phyloP scores from a whole-genome alignment of 2,888 invertebrate species.

The Xylophagus ater region DNA sequence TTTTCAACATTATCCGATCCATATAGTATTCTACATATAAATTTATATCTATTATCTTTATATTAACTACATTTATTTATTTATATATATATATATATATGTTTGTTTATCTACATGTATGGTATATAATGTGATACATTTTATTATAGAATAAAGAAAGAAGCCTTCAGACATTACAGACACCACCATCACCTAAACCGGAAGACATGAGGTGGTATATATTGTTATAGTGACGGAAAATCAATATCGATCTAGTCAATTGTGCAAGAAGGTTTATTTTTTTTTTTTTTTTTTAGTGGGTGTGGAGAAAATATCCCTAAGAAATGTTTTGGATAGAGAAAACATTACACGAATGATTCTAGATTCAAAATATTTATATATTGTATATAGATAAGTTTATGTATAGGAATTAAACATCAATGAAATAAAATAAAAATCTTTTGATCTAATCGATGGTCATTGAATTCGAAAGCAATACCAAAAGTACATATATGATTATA shows the following conservation, averaged over 20 bases:
- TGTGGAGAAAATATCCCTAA: too few relatives aligned
- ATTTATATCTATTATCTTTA: too few relatives aligned
- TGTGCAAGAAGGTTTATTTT: too few relatives aligned
- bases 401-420: conserved; percentile 3
- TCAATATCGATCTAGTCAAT: conserved; percentile 15
- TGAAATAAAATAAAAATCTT: conserved; percentile 14
- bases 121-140: background rate
- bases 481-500: too few relatives aligned
- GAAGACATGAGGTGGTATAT: conserved; percentile 2
- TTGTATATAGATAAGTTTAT: too few relatives aligned
- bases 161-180: background rate
- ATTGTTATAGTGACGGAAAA: conserved; percentile 13
- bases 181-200: background rate
- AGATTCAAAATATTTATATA: too few relatives aligned
- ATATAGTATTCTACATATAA: background rate
- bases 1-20: conserved; percentile 9
- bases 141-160: background rate
- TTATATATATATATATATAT: background rate
- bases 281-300: too few relatives aligned
- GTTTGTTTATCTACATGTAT: background rate
- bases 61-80: background rate
- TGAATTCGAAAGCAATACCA: conserved; percentile 2
- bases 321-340: too few relatives aligned
- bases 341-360: too few relatives aligned
- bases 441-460: conserved; percentile 13